A percentile compares a stretch with the other conserved stretches of the same genome.
Conservation (phyloP, 2,888 invertebrate species). For the Epinotia ramella region DNA sequence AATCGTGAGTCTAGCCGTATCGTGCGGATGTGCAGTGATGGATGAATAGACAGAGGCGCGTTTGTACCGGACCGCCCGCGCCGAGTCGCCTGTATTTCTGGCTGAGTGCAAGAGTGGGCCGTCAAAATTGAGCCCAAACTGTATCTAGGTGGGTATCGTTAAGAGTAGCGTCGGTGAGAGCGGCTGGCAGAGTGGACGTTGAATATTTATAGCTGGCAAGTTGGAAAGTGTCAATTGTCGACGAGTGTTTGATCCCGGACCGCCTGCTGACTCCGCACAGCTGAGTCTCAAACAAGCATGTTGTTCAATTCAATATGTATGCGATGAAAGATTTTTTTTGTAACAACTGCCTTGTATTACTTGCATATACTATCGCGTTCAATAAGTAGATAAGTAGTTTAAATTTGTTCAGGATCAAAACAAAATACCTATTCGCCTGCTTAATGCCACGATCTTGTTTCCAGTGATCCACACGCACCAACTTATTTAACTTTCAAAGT, state of each 20-base stretch:
- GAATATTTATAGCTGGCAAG: slow-evolving; percentile 78
- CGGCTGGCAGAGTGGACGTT: slow-evolving; percentile 65
- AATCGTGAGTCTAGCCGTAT: slow-evolving; percentile 77
- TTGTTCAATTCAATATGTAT: slow-evolving; percentile 21
- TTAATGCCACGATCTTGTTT: slow-evolving; percentile 13
- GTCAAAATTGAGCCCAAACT: slow-evolving; percentile 85
- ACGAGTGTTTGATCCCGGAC: slow-evolving; percentile 52
- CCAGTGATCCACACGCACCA: slow-evolving; percentile 27
- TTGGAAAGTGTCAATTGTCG: slow-evolving; percentile 74
- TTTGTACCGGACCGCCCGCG: slow-evolving; percentile 69
- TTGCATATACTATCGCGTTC: slow-evolving; percentile 6
- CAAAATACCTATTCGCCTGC: slow-evolving; percentile 3
- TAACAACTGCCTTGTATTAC: background rate
- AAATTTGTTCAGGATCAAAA: slow-evolving; percentile 15
- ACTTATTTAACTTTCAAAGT: slow-evolving; percentile 34
- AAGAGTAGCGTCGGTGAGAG: slow-evolving; percentile 59
- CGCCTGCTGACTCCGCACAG: slow-evolving; percentile 61
- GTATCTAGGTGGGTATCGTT: slow-evolving; percentile 80
- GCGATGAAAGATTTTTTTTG: background rate
- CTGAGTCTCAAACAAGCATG: slow-evolving; percentile 70
- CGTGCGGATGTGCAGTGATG: slow-evolving; percentile 86
- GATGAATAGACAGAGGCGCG: slow-evolving; percentile 78
- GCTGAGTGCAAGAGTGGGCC: slow-evolving; percentile 74
- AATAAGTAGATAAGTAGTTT: slow-evolving; percentile 13
- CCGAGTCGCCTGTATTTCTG: slow-evolving; percentile 69